Percentiles rank a stretch among this genome's conserved stretches.
phyloP scores from a whole-genome alignment of 1,140 invertebrate species.

The Drosophila leontia region DNA sequence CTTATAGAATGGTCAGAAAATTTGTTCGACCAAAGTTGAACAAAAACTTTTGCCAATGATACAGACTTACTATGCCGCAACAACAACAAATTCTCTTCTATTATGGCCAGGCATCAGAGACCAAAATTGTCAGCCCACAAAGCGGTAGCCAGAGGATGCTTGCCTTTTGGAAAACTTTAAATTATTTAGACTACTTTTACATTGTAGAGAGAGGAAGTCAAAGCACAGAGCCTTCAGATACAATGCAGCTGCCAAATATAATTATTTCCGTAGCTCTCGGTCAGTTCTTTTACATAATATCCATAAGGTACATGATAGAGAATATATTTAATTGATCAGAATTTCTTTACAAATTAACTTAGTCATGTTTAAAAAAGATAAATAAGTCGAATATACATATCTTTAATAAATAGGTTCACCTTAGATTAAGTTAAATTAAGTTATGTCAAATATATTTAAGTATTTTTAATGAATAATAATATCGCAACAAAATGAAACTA shows the following conservation, averaged over 20 bases:
- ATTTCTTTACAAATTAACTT: not conserved
- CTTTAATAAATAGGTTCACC: not conserved
- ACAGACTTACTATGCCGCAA: slow-evolving; percentile 28
- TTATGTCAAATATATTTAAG: not conserved
- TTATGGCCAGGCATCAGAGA: slow-evolving; percentile 60
- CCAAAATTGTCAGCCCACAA: slow-evolving; percentile 66
- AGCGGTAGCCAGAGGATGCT: slow-evolving; percentile 34
- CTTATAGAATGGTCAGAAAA: too few species aligned
- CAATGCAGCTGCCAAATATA: slow-evolving; percentile 20
- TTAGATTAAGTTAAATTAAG: not conserved
- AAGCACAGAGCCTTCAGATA: slow-evolving; percentile 4
- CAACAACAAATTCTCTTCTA: slow-evolving; percentile 40
- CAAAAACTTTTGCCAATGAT: slow-evolving; percentile 59
- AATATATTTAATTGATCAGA: not conserved
- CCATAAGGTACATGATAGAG: not conserved
- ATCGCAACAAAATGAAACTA: not conserved
- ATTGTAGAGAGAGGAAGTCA: slow-evolving; percentile 15
- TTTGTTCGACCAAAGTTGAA: slow-evolving; percentile 26
- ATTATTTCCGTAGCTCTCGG: slow-evolving; percentile 19
- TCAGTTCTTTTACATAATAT: not conserved
- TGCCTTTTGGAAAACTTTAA: slow-evolving; percentile 65
- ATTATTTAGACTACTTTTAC: slow-evolving; percentile 70
- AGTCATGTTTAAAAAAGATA: not conserved
- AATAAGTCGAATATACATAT: not conserved
- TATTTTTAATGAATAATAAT: not conserved